Conservation (phyloP, 2,888 invertebrate species). For the Tipula lateralis region DNA sequence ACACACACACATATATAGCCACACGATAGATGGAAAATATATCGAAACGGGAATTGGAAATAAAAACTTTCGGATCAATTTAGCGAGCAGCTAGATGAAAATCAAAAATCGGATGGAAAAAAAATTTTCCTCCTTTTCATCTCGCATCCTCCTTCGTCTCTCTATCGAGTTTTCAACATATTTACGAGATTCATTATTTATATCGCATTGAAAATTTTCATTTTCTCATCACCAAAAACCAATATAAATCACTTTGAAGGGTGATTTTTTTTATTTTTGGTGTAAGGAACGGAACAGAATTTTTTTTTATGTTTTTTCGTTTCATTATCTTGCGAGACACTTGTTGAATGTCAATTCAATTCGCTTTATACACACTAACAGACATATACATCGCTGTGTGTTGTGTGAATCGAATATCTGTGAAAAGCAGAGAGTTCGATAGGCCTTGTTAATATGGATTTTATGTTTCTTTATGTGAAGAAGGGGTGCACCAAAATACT, state of each 20-base stretch:
- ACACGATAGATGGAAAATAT: too few relatives aligned
- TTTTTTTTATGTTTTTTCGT: not conserved
- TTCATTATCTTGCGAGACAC: conserved; percentile 15
- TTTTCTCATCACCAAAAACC: not conserved
- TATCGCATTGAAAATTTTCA: not conserved
- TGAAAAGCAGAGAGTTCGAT: not conserved
- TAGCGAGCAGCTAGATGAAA: not conserved
- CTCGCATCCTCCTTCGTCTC: not conserved
- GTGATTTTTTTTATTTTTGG: not conserved
- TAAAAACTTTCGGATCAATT: too few relatives aligned
- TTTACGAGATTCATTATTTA: not conserved
- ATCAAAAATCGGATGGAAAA: not conserved
- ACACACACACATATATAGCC: too few relatives aligned
- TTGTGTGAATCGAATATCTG: not conserved
- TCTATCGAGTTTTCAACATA: not conserved
- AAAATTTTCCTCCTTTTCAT: not conserved
- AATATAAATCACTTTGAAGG: conserved; percentile 19
- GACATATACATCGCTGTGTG: not conserved
- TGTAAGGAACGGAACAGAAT: not conserved
- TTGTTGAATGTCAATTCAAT: conserved; percentile 24
- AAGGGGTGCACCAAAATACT: not conserved
- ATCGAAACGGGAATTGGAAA: too few relatives aligned
- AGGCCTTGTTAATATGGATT: conserved; percentile 19
- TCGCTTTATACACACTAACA: not conserved
- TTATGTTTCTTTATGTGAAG: not conserved